Base-by-base conservation (phyloP, 2,113 vertebrate genomes). In the Macrotis lagotis region DNA sequence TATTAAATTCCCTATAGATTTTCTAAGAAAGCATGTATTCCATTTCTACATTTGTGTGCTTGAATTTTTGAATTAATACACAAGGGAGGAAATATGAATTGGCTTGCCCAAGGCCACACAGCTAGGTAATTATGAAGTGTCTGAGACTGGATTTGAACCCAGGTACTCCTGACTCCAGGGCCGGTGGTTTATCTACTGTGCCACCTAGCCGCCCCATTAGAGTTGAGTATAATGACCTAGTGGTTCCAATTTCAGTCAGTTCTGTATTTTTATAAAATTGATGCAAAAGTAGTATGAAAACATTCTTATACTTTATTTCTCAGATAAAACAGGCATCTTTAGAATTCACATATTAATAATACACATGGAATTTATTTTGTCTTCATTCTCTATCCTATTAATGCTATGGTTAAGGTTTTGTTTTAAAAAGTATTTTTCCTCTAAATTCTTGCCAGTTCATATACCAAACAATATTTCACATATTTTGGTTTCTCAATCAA, bases 261-360 rank as follows among this genome's bases (percentile, higher is more conserved):
- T 83, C n/a, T 83, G 66, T 44, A 50, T 95, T 95, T 95, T 90
- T 91, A 48, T 90, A 90, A 31, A 51, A 48, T 9, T 51, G 55
- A 91, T 94, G 90, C 24, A 26, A 12, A 49, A 12, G 25, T 89
- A 25, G 2, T 48, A 48, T 89, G 47, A 49, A 25, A 47, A 49
- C 49, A 12, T 89, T 49, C 88, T 28, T n/a, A 89, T 74, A 51
- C 59, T 96, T 93, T 94, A 91, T 96, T 96, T 94, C 89, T 97
- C 50, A 92, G 95, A 51, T 59, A 89, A 91, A 94, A 91, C 53
- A 96, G 91, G 50, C 90, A 96, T 94, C 94, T 95, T 91, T 94
- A 94, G 96, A 94, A 96, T 51, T 88, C 50, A 89, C 55, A 47
- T 94, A 91, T 88, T 96, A 94, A 96, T 55, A 55, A 14, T 95